Percentiles rank a stretch among this genome's conserved stretches.
Conservation (phyloP, 2,113 vertebrate species). For the Ascaphus truei region DNA sequence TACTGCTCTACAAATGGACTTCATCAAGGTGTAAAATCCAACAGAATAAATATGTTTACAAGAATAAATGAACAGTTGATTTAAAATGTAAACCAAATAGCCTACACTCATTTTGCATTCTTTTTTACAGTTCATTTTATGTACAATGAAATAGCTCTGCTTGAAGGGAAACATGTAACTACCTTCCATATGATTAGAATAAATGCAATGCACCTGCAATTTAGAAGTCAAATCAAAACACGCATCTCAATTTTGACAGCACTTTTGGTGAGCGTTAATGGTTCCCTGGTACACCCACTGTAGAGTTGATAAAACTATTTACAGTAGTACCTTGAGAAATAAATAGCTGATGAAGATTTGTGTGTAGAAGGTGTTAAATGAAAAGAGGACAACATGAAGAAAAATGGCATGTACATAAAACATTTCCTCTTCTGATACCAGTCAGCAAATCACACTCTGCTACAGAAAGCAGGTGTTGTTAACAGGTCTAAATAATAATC, state of each 20-base stretch:
- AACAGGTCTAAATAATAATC: slow-evolving; percentile 30
- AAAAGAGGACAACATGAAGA: background rate
- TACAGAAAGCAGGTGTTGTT: slow-evolving; percentile 28
- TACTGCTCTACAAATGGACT: too few relatives aligned
- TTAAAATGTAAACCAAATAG: too few relatives aligned
- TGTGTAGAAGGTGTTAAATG: background rate
- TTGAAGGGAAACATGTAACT: background rate
- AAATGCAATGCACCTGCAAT: background rate
- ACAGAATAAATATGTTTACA: too few relatives aligned
- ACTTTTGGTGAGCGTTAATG: background rate
- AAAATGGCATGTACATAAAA: background rate
- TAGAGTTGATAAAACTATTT: background rate
- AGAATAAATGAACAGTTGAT: too few relatives aligned
- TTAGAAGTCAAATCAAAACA: background rate
- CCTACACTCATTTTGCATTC: too few relatives aligned
- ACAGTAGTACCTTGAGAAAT: background rate
- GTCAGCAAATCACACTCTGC: background rate
- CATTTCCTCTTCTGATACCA: slow-evolving; percentile 12
- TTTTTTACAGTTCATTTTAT: too few relatives aligned
- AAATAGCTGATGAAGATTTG: background rate
- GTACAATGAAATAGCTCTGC: background rate
- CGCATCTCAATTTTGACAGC: background rate
- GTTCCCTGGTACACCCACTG: background rate
- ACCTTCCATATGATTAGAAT: background rate
- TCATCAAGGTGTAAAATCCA: too few relatives aligned